These are phyloP conservation scores for Probosciger aterrimus DNA, from an alignment of 2,113 vertebrate genomes.

Conservation along the genomic window DNA sequence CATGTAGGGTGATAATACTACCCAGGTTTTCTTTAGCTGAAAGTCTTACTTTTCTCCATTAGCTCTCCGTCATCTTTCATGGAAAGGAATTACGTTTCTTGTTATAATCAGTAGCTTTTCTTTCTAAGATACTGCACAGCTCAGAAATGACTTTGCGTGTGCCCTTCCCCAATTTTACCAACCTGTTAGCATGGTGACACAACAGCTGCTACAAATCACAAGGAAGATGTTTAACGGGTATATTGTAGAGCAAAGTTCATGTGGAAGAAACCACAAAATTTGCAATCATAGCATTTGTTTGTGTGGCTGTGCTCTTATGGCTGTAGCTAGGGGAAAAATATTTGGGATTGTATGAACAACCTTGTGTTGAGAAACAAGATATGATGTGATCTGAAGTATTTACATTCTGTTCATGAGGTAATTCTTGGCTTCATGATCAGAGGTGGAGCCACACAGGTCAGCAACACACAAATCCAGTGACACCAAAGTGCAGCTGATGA, in stretches of 20 bases:
- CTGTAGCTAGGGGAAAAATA: not conserved
- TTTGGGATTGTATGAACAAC: not conserved
- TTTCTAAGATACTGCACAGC: not conserved
- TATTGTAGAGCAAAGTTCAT: not conserved
- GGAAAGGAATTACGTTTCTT: constrained; percentile 1
- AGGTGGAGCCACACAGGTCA: not conserved
- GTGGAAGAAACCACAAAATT: constrained; percentile 24
- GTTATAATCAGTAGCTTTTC: constrained; percentile 43
- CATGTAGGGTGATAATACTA: not conserved
- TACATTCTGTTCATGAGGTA: not conserved
- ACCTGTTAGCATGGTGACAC: constrained; percentile 48
- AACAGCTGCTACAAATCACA: constrained; percentile 50
- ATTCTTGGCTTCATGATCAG: not conserved
- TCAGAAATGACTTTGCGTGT: constrained; percentile 12
- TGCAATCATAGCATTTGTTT: constrained; percentile 6
- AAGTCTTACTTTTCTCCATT: not conserved
- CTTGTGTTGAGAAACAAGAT: not conserved
- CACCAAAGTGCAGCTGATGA: not conserved
- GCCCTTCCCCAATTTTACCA: not conserved
- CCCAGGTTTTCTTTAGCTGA: not conserved
- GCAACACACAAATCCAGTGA: not conserved
- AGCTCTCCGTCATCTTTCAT: not conserved
- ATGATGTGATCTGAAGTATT: not conserved
- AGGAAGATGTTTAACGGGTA: not conserved
- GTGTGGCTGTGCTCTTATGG: not conserved